Percentiles rank a stretch among this genome's conserved stretches.
Conservation (phyloP, 2,888 invertebrate species). For the Pollenia angustigena region DNA sequence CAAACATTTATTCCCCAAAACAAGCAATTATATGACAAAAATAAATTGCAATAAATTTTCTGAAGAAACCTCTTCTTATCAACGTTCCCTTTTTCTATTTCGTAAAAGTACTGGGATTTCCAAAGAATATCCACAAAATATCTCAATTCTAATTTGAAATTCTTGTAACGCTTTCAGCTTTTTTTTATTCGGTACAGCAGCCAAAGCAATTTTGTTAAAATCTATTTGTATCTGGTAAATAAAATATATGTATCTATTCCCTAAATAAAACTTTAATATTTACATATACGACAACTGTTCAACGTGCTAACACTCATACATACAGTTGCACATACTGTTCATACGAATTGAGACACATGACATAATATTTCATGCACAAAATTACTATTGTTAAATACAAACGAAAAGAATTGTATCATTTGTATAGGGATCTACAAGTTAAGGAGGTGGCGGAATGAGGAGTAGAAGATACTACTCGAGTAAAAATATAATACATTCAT, state of each 20-base stretch:
- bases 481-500: no score
- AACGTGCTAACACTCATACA: neutral
- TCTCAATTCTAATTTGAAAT: constrained; percentile 13
- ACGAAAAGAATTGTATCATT: neutral
- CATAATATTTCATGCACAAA: constrained; percentile 44
- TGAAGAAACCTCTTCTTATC: neutral
- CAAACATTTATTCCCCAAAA: no score
- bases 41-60: no score
- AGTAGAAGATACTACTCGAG: no score
- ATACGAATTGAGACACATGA: constrained; percentile 11
- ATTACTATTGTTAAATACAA: constrained; percentile 43
- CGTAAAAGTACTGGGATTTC: neutral
- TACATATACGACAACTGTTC: constrained; percentile 1
- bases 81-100: neutral
- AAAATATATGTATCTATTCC: constrained; percentile 49
- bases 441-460: neutral
- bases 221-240: constrained; percentile 28
- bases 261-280: constrained; percentile 57
- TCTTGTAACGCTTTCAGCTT: neutral
- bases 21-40: no score
- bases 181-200: neutral
- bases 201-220: constrained; percentile 34
- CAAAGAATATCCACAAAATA: neutral
- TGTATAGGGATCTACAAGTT: neutral
- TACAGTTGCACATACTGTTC: neutral